Evolutionary conservation across 2,888 invertebrate genomes (phyloP).

Genomic region (Copidosoma aretas): DNA sequence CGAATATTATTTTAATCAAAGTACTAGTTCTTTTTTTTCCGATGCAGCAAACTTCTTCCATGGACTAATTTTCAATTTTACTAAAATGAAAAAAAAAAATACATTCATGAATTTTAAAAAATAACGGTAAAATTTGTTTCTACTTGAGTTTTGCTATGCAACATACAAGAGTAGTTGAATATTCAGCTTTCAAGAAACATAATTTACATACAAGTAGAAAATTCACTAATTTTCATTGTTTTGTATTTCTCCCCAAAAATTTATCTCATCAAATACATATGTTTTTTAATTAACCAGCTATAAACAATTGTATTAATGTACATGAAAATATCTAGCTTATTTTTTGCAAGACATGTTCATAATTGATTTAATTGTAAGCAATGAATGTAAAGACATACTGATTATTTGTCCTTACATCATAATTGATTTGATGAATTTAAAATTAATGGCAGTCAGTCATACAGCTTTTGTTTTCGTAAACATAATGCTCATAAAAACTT

Average conservation of each 20-base stretch:
- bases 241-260: background rate
- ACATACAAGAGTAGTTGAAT: background rate
- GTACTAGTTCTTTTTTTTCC: too few relatives aligned
- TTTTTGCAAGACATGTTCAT: constrained; percentile 4
- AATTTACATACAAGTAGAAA: constrained; percentile 4
- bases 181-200: background rate
- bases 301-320: constrained; percentile 4
- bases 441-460: constrained; percentile 30
- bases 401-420: background rate
- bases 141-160: too few relatives aligned
- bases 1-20: too few relatives aligned
- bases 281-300: constrained; percentile 5
- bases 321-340: background rate
- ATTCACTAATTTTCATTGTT: background rate
- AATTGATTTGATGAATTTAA: constrained; percentile 14
- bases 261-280: constrained; percentile 1
- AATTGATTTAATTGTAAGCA: too few relatives aligned
- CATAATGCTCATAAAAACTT: background rate
- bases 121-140: too few relatives aligned
- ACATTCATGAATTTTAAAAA: too few relatives aligned
- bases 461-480: constrained; percentile 4
- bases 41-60: too few relatives aligned
- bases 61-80: too few relatives aligned
- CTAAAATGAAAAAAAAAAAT: too few relatives aligned
- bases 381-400: too few relatives aligned